A percentile compares a stretch with the other conserved stretches of the same genome.
Evolutionary conservation across 30 jellyfish, hydroid and myxozoan species (phyloP).

Genomic region (Nemopilema nomurai): DNA sequence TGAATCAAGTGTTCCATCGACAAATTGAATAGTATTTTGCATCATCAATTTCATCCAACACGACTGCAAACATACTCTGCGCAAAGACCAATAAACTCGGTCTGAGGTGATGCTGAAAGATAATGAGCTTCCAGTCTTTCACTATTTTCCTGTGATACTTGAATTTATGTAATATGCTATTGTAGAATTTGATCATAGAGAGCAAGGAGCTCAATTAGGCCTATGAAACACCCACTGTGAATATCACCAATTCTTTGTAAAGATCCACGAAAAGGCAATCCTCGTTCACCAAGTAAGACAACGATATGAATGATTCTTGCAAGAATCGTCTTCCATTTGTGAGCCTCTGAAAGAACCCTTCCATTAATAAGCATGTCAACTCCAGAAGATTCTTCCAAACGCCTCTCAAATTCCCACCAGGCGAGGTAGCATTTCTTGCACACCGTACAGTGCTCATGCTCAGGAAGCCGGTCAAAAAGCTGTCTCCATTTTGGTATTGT

Average conservation of each 20-base stretch:
- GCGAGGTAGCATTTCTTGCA: slow-evolving; percentile 33
- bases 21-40: slow-evolving; percentile 24
- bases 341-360: slow-evolving; percentile 19
- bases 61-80: slow-evolving; percentile 12
- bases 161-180: slow-evolving; percentile 26
- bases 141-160: slow-evolving; percentile 16
- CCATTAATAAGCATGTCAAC: background rate
- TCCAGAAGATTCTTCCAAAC: slow-evolving; percentile 7
- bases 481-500: background rate
- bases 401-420: slow-evolving; percentile 25
- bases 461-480: background rate
- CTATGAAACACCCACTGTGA: slow-evolving; percentile 39
- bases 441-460: slow-evolving; percentile 12
- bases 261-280: slow-evolving; percentile 46
- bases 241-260: slow-evolving; percentile 44
- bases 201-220: slow-evolving; percentile 8
- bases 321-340: slow-evolving; percentile 16
- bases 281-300: slow-evolving; percentile 45
- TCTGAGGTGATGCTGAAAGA: slow-evolving; percentile 26
- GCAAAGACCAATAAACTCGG: slow-evolving; percentile 14
- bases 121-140: slow-evolving; percentile 20
- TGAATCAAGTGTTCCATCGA: slow-evolving; percentile 54
- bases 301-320: slow-evolving; percentile 12
- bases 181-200: slow-evolving; percentile 11
- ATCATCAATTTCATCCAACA: slow-evolving; percentile 15